Evolutionary conservation across 2,113 vertebrate genomes (phyloP).

Genomic region (Hirundichthys speculiger): DNA sequence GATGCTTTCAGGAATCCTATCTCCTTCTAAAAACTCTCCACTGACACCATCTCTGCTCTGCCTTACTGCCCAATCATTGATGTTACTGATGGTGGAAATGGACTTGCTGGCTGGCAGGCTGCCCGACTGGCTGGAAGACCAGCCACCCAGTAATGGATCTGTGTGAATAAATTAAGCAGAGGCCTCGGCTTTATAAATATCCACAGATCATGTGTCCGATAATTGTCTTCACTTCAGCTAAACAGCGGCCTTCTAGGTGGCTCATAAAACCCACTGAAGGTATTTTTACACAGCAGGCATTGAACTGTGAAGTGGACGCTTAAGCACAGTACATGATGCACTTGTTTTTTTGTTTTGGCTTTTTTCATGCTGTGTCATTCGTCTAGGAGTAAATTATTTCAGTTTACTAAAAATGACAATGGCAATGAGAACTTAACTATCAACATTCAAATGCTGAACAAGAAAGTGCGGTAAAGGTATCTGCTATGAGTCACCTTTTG

Average conservation of each 20-base stretch:
- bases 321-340: slow-evolving; percentile 8
- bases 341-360: slow-evolving; percentile 1
- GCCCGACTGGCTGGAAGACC: slow-evolving; percentile 52
- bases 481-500: slow-evolving; percentile 4
- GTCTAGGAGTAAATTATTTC: slow-evolving; percentile 2
- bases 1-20: slow-evolving; percentile 82
- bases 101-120: slow-evolving; percentile 57
- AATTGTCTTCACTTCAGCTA: slow-evolving; percentile 69
- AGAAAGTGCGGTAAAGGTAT: neutral
- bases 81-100: slow-evolving; percentile 50
- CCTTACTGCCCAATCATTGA: slow-evolving; percentile 23
- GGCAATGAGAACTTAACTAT: neutral
- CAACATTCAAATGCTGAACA: slow-evolving; percentile 2
- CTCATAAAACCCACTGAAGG: slow-evolving; percentile 50
- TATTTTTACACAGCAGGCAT: slow-evolving; percentile 63
- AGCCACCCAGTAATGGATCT: slow-evolving; percentile 75
- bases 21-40: slow-evolving; percentile 72
- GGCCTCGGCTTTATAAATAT: slow-evolving; percentile 81
- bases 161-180: slow-evolving; percentile 73
- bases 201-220: slow-evolving; percentile 75
- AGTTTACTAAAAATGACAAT: neutral
- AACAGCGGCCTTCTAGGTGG: slow-evolving; percentile 52
- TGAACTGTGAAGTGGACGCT: slow-evolving; percentile 24
- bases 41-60: slow-evolving; percentile 55
- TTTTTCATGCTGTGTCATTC: neutral